Base-by-base conservation (phyloP, 2,888 invertebrate genomes). In the Dolichopus griseipennis region DNA sequence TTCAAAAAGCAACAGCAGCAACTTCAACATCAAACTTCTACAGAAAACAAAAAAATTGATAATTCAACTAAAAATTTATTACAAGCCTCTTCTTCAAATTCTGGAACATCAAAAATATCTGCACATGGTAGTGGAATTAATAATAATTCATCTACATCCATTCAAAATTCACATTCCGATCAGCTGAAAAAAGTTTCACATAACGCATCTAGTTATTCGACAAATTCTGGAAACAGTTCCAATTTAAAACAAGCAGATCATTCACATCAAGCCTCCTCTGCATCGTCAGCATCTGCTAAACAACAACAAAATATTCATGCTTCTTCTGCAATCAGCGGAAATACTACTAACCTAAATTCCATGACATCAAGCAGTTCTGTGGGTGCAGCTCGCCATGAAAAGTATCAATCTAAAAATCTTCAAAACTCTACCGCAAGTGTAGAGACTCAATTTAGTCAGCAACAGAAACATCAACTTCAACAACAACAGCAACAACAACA, bases 361-460 rank as follows among this genome's bases (percentile, higher is more conserved):
- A n/a, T 52, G 18, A 41, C 41, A 5, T 22, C 62, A 64, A 34
- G 64, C 10, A 37, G 21, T 27, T 52, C 61, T 21, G n/a, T 27
- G 1, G 67, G 66, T 64, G n/a, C 63, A 12, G 33, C 61, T 37
- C 68, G 69, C 22, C 70, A 69, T 62, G 71, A 71, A 27, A 71
- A 71, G 64, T 70, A 71, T 66, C 71, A 69, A 62, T 61, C 65
- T 4, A 69, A 69, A 64, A 65, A 66, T 18, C 21, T 67, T 6
- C 68, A 69, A 64, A 69, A 69, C 37, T 61, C 18, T 2, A 18
- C 37, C 27, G 27, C 65, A 67, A 37, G 5, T n/a, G 5, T 52
- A 15, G 52, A 52, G 15, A 18, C 15, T 18, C 52, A 15, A 52
- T 52, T 52, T 52, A 52, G 1, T 15, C 41, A 41, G 8, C 27